Base-by-base conservation (phyloP, 2,797 vertebrate genomes). In the Clarias fuscus region DNA sequence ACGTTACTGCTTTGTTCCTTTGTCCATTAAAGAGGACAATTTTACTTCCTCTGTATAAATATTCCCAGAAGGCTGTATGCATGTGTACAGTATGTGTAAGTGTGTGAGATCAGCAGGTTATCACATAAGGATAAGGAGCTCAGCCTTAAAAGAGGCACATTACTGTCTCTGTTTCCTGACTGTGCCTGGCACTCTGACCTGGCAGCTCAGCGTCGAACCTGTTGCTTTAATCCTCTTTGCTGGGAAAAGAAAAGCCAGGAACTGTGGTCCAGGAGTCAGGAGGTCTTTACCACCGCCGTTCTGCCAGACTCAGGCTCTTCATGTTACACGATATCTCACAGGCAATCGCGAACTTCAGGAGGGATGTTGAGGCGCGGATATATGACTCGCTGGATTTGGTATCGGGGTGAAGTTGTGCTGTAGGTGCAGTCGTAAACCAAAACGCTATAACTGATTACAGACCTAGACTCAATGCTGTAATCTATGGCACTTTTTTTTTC, bases 141-240 rank as follows among this genome's bases (percentile, higher is more conserved):
- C 59, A 83, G 84, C 85, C 83, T 88, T 86, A 75, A 87, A 90
- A 86, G 78, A 72, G 76, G 77, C 68, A 61, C 70, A 84, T 87
- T 91, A 84, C 82, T 85, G 77, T 65, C 73, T 87, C 80, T 15
- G 78, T 80, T 80, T 80, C 78, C 78, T 80, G 30, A 62, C 62
- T 84, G 27, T 78, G 85, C 75, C 59, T 85, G 56, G 58, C 78
- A 79, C 89, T 88, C 56, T 89, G 73, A 88, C 86, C 88, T 84
- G 83, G 83, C 88, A 71, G n/a, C 53, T 82, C 77, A 82, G 85
- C 85, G 82, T 72, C 67, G 79, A 86, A 87, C 89, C 86, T 86
- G 90, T 86, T 87, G 91, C 88, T 87, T 53, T 90, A 90, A 91
- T 91, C 71, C 86, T 72, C 71, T 79, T 87, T 87, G 59, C 62